phyloP scores from a whole-genome alignment of 2,797 vertebrate species.

The Macrochelys suwanniensis region DNA sequence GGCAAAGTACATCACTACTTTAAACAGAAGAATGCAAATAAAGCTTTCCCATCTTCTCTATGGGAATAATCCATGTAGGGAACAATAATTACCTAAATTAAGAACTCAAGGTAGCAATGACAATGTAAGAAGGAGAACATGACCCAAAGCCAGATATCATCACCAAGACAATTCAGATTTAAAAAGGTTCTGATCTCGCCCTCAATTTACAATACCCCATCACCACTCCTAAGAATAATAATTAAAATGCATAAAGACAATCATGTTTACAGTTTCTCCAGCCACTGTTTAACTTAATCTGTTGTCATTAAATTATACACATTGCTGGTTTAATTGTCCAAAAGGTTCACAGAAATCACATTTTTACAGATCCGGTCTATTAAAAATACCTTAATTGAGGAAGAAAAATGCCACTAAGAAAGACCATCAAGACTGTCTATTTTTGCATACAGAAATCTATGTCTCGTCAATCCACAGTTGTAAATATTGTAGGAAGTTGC shows the following conservation, averaged over 20 bases:
- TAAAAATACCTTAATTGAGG: neutral
- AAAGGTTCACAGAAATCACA: neutral
- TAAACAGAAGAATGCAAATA: neutral
- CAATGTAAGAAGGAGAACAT: neutral
- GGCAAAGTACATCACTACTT: neutral
- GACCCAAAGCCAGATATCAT: fast-evolving
- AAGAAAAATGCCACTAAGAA: neutral
- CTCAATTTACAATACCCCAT: neutral
- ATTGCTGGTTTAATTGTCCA: neutral
- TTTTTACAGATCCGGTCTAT: neutral
- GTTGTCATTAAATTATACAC: neutral
- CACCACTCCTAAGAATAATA: neutral
- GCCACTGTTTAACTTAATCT: neutral
- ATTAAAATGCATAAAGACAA: neutral
- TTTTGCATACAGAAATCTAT: neutral
- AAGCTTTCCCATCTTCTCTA: neutral
- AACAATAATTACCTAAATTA: neutral
- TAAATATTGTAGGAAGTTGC: neutral
- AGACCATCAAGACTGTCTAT: neutral
- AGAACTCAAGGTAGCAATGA: neutral
- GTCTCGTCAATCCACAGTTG: neutral
- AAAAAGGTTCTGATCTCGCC: neutral
- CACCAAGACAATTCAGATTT: fast-evolving
- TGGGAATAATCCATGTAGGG: fast-evolving
- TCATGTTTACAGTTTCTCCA: neutral